These are phyloP conservation scores for Siphonodentalium dalli DNA, from an alignment of 2,888 invertebrate species.

Conservation along the genomic window DNA sequence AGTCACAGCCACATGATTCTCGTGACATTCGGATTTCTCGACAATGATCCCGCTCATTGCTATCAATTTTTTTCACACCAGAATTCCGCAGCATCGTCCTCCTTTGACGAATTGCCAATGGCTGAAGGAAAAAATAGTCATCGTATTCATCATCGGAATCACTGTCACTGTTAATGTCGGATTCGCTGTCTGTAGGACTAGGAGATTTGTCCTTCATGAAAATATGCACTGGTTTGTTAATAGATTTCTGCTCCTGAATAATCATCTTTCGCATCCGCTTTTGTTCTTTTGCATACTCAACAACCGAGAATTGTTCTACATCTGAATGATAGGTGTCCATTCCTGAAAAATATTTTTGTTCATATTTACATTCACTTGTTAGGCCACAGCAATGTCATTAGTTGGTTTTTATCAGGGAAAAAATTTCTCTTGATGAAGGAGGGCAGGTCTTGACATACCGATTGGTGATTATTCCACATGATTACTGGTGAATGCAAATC, in stretches of 20 bases:
- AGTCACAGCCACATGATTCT: conserved; percentile 70
- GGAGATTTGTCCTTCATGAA: conserved; percentile 32
- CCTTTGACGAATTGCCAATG: conserved; percentile 90
- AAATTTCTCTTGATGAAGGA: too few relatives aligned
- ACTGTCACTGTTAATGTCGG: conserved; percentile 53
- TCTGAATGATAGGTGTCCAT: conserved; percentile 78
- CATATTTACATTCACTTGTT: too few relatives aligned
- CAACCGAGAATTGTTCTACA: conserved; percentile 80
- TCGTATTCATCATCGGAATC: conserved; percentile 50
- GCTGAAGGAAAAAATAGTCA: conserved; percentile 70
- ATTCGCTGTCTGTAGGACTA: too few relatives aligned
- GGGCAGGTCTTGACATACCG: too few relatives aligned
- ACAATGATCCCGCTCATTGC: conserved; percentile 92
- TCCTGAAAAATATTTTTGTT: conserved; percentile 73
- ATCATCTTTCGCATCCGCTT: conserved; percentile 84
- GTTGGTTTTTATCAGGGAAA: too few relatives aligned
- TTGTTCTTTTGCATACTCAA: conserved; percentile 89
- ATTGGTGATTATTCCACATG: too few relatives aligned
- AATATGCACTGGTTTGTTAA: conserved; percentile 58
- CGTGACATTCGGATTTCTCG: conserved; percentile 88
- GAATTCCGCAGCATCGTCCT: conserved; percentile 87
- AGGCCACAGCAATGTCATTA: too few relatives aligned
- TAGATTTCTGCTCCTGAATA: conserved; percentile 75
- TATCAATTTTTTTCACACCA: conserved; percentile 92
- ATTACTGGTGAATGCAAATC: too few relatives aligned